phyloP scores from a whole-genome alignment of 1,140 invertebrate genomes.

The Ceratina calcarata region DNA sequence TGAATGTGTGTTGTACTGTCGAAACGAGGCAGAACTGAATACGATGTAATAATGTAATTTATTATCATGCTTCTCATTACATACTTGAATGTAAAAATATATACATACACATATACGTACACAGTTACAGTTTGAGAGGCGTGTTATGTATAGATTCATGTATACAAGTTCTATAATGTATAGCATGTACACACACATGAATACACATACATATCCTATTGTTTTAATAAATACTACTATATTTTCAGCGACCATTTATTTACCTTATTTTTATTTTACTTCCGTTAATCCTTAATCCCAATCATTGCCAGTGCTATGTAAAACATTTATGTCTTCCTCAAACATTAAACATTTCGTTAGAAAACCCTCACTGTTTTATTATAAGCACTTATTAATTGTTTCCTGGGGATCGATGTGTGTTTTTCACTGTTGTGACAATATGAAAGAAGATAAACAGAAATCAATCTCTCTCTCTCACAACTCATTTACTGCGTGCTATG shows the following conservation, averaged over 20 bases:
- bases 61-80: conserved; percentile 7
- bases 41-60: background rate
- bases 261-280: conserved; percentile 68
- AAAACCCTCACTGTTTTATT: background rate
- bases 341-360: conserved; percentile 15
- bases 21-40: too few relatives aligned
- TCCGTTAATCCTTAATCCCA: conserved; percentile 55
- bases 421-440: background rate
- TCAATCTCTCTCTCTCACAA: conserved; percentile 49
- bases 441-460: conserved; percentile 2
- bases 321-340: conserved; percentile 13
- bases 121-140: conserved; percentile 9
- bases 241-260: conserved; percentile 68
- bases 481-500: background rate
- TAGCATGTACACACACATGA: conserved; percentile 34
- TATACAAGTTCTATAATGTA: conserved; percentile 52
- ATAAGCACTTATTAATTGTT: background rate
- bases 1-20: conserved; percentile 28
- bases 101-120: background rate
- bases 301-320: background rate
- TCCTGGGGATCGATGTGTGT: background rate
- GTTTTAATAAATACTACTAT: conserved; percentile 73
- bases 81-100: background rate
- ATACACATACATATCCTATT: conserved; percentile 50
- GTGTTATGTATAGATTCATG: conserved; percentile 51